phyloP scores from a whole-genome alignment of 2,797 vertebrate species.

The Salmo trutta region DNA sequence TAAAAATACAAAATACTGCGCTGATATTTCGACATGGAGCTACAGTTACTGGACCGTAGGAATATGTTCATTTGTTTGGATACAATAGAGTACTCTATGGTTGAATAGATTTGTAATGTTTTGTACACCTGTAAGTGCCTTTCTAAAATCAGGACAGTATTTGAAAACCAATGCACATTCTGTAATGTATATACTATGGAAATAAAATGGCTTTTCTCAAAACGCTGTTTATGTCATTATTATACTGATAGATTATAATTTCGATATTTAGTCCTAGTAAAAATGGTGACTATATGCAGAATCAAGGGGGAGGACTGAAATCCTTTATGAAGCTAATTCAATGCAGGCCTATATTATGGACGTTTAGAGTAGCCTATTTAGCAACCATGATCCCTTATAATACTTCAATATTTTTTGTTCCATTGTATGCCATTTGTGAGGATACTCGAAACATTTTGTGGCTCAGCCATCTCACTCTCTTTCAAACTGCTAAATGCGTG shows the following conservation, averaged over 20 bases:
- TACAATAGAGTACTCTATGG: conserved; percentile 91
- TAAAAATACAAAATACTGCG: conserved; percentile 25
- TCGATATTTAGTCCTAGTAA: not conserved
- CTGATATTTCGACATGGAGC: conserved; percentile 56
- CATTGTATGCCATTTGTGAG: conserved; percentile 72
- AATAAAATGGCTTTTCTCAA: conserved; percentile 79
- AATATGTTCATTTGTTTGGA: conserved; percentile 86
- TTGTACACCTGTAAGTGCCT: conserved; percentile 81
- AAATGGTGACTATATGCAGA: not conserved
- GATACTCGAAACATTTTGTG: conserved; percentile 73
- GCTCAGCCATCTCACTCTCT: conserved; percentile 67
- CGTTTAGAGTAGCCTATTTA: conserved; percentile 43
- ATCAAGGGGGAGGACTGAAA: not conserved
- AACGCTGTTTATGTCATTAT: conserved; percentile 65
- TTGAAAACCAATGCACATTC: conserved; percentile 79
- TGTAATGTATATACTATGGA: conserved; percentile 80
- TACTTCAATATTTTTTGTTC: conserved; percentile 56
- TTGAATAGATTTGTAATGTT: conserved; percentile 83
- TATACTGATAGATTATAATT: conserved; percentile 34
- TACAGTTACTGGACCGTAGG: conserved; percentile 77
- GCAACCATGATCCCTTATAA: conserved; percentile 45
- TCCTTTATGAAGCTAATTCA: conserved; percentile 39
- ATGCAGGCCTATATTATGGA: conserved; percentile 34
- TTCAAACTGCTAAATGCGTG: conserved; percentile 77
- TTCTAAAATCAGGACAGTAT: conserved; percentile 80